phyloP scores from a whole-genome alignment of 92 coral and sea anemone genomes.

The Plumapathes pennacea region DNA sequence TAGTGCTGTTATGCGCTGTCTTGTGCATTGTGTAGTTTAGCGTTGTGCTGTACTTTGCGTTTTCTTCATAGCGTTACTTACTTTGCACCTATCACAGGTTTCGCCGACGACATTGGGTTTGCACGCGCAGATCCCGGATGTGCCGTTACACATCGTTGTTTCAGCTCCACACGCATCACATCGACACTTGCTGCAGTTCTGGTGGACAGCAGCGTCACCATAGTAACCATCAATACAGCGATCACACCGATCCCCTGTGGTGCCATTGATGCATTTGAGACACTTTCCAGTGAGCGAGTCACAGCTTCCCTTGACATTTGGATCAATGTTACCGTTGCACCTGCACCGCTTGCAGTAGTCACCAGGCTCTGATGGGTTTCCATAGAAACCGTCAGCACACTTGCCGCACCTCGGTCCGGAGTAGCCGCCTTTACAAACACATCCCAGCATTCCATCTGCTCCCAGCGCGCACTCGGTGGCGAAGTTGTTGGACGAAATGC shows the following conservation, averaged over 20 bases:
- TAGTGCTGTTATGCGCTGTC: too few relatives aligned
- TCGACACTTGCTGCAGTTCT: slow-evolving; percentile 84
- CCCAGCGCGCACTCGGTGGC: slow-evolving; percentile 80
- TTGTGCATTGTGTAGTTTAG: too few relatives aligned
- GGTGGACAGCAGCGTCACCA: slow-evolving; percentile 82
- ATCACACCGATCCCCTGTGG: slow-evolving; percentile 88
- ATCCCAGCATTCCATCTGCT: slow-evolving; percentile 52
- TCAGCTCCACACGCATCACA: slow-evolving; percentile 81
- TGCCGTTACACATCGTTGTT: slow-evolving; percentile 72
- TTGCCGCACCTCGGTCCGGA: slow-evolving; percentile 70
- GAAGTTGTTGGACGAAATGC: slow-evolving; percentile 72
- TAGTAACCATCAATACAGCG: slow-evolving; percentile 86
- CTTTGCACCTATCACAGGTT: slow-evolving; percentile 75
- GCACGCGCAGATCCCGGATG: slow-evolving; percentile 80
- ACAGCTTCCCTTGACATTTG: slow-evolving; percentile 69
- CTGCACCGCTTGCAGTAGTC: slow-evolving; percentile 77
- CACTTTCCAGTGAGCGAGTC: slow-evolving; percentile 74
- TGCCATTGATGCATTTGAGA: slow-evolving; percentile 69
- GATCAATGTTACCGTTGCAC: slow-evolving; percentile 86
- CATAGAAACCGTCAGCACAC: slow-evolving; percentile 95
- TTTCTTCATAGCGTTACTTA: too few relatives aligned
- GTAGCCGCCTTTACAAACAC: slow-evolving; percentile 76
- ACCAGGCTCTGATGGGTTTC: slow-evolving; percentile 73
- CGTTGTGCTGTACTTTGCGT: too few relatives aligned
- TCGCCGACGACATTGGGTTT: slow-evolving; percentile 76